A percentile compares a stretch with the other conserved stretches of the same genome.
Conservation (phyloP, 2,888 invertebrate genomes). For the Julus scandinavius region DNA sequence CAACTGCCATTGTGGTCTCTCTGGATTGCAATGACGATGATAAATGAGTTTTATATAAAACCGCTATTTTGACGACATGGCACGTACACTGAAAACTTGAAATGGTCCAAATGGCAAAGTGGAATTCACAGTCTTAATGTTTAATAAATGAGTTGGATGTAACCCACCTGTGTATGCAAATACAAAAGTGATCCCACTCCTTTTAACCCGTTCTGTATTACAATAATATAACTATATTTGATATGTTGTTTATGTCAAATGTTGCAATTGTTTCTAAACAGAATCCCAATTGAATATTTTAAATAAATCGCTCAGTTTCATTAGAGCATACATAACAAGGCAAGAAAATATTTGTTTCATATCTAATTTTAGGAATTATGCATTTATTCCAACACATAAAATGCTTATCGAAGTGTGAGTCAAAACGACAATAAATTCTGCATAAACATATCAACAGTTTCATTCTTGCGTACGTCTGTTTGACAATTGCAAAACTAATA, state of each 20-base stretch:
- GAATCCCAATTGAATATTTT: too few relatives aligned
- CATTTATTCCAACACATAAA: too few relatives aligned
- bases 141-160: background rate
- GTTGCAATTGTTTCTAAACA: background rate
- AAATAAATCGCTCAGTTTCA: too few relatives aligned
- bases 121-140: background rate
- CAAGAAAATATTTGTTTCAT: too few relatives aligned
- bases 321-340: too few relatives aligned
- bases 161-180: background rate
- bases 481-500: too few relatives aligned
- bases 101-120: conserved; percentile 11
- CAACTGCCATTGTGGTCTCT: conserved; percentile 38
- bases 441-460: too few relatives aligned
- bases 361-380: too few relatives aligned
- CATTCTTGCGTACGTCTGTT: too few relatives aligned
- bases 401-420: too few relatives aligned
- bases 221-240: background rate
- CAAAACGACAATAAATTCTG: too few relatives aligned
- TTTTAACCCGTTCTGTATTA: background rate
- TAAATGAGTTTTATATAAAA: conserved; percentile 41
- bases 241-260: too few relatives aligned
- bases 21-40: conserved; percentile 40
- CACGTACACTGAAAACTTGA: conserved; percentile 1
- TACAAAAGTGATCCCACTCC: background rate
- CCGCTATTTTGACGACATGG: conserved; percentile 18